Conservation (phyloP, 2,888 invertebrate genomes). For the Fragum sueziense region DNA sequence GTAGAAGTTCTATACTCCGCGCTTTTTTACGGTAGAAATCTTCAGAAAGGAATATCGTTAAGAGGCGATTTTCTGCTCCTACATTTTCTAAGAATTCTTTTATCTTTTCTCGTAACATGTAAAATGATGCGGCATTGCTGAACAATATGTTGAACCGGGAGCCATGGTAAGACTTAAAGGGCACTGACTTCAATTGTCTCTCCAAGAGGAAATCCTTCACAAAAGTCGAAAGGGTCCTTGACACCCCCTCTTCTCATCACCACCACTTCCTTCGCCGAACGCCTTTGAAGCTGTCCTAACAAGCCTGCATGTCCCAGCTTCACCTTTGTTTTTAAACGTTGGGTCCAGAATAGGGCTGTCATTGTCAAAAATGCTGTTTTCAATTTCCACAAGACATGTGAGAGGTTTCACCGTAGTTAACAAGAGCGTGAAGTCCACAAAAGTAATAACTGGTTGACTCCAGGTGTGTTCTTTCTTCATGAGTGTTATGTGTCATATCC, state of each 20-base stretch:
- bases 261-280: slow-evolving; percentile 42
- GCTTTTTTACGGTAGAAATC: too few relatives aligned
- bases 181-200: slow-evolving; percentile 23
- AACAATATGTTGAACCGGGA: slow-evolving; percentile 48
- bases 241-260: slow-evolving; percentile 48
- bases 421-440: slow-evolving; percentile 52
- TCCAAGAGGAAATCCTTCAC: slow-evolving; percentile 4
- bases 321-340: slow-evolving; percentile 27
- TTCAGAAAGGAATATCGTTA: too few relatives aligned
- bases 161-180: slow-evolving; percentile 21
- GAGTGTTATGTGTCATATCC: slow-evolving; percentile 21
- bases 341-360: slow-evolving; percentile 27
- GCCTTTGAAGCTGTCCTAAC: slow-evolving; percentile 44
- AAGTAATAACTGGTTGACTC: slow-evolving; percentile 34
- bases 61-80: slow-evolving; percentile 47
- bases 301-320: slow-evolving; percentile 41
- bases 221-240: slow-evolving; percentile 32
- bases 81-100: slow-evolving; percentile 29
- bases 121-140: slow-evolving; percentile 38
- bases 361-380: slow-evolving; percentile 27
- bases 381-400: slow-evolving; percentile 27
- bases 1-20: too few relatives aligned
- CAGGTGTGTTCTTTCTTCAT: slow-evolving; percentile 25
- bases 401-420: slow-evolving; percentile 43
- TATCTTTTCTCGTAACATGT: slow-evolving; percentile 50